Conservation (phyloP, 1,140 invertebrate species). For the Hirudo medicinalis region DNA sequence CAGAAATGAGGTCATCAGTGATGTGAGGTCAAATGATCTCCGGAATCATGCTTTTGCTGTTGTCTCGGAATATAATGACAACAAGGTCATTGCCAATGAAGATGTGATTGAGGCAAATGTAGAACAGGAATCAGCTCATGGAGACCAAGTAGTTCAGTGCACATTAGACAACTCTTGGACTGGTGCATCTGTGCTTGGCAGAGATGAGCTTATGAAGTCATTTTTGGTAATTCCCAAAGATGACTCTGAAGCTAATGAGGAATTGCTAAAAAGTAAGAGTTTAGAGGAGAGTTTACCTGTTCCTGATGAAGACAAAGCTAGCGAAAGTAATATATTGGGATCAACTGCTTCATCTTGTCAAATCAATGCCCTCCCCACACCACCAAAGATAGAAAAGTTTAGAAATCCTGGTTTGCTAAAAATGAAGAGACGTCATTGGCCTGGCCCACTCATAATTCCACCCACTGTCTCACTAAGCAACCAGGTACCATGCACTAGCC, state of each 20-base stretch:
- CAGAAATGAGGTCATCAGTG: background rate
- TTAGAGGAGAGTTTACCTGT: background rate
- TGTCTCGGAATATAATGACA: background rate
- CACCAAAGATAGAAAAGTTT: background rate
- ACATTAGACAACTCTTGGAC: too few relatives aligned
- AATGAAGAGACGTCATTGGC: constrained; percentile 2
- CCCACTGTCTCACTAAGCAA: background rate
- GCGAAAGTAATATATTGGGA: background rate
- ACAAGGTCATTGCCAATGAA: background rate
- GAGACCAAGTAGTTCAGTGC: too few relatives aligned
- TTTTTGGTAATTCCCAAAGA: background rate
- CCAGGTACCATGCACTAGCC: background rate
- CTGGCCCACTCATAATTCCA: constrained; percentile 15
- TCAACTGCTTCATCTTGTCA: background rate
- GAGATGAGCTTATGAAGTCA: background rate
- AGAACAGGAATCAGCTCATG: background rate
- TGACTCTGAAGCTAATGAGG: background rate
- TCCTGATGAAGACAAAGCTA: background rate
- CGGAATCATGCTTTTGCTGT: background rate
- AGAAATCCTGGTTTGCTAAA: constrained; percentile 8
- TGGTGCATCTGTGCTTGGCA: background rate
- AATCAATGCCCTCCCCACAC: background rate
- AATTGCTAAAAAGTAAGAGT: background rate
- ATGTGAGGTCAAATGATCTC: background rate
- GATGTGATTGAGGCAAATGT: background rate